Conservation (phyloP, 2,113 vertebrate genomes). For the Gavialis gangeticus region DNA sequence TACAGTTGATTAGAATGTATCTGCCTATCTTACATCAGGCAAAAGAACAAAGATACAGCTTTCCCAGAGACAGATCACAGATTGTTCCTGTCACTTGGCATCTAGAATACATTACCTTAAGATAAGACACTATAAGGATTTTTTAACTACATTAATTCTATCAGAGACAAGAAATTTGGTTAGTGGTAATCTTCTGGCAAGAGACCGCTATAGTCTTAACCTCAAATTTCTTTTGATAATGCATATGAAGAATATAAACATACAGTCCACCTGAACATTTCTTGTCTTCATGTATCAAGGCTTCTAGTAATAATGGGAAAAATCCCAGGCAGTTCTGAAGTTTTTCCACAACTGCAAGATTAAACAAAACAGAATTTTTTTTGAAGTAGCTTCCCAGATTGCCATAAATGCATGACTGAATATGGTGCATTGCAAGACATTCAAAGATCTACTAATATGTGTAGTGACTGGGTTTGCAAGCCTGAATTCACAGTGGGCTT, state of each 20-base stretch:
- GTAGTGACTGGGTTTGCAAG: background rate
- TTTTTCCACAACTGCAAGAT: background rate
- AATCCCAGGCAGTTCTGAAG: background rate
- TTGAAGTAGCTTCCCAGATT: background rate
- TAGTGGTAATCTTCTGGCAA: background rate
- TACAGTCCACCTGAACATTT: background rate
- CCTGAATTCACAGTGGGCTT: background rate
- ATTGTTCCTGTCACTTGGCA: background rate
- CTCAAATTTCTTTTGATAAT: background rate
- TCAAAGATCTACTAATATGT: background rate
- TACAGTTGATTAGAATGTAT: background rate
- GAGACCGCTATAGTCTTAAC: background rate
- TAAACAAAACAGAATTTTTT: background rate
- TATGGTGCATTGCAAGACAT: background rate
- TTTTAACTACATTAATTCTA: background rate
- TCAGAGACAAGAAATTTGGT: background rate
- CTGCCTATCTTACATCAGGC: background rate
- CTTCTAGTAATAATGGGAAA: background rate
- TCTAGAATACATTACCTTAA: background rate
- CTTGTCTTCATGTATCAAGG: background rate
- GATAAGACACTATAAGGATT: no score
- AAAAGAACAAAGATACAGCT: background rate
- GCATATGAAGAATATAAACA: background rate
- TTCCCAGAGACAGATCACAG: no score
- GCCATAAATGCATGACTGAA: background rate